These are phyloP conservation scores for Keiferia lycopersicella DNA, from an alignment of 2,888 invertebrate genomes.

Conservation along the genomic window DNA sequence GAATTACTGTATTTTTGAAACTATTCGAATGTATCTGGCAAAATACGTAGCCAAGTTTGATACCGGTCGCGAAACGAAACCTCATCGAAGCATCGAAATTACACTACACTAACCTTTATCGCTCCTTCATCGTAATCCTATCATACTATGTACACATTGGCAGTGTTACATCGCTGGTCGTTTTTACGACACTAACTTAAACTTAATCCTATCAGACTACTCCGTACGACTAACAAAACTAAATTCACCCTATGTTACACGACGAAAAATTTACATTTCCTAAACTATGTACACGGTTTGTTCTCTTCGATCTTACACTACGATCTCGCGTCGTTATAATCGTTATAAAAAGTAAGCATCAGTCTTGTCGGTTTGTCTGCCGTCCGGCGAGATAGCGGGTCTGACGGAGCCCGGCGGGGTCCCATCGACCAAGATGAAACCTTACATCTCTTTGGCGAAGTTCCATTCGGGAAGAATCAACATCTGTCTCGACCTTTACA, in stretches of 20 bases:
- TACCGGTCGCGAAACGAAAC: conserved; percentile 26
- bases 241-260: conserved; percentile 44
- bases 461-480: conserved; percentile 55
- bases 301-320: conserved; percentile 42
- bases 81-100: conserved; percentile 49
- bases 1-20: background rate
- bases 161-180: conserved; percentile 78
- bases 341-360: conserved; percentile 71
- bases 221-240: conserved; percentile 37
- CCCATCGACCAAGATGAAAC: conserved; percentile 33
- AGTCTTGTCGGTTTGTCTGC: conserved; percentile 73
- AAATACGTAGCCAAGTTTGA: background rate
- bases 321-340: conserved; percentile 44
- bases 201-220: conserved; percentile 59
- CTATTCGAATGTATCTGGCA: conserved; percentile 3
- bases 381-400: conserved; percentile 41
- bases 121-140: conserved; percentile 34
- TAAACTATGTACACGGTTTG: conserved; percentile 65
- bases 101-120: conserved; percentile 46
- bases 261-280: conserved; percentile 55
- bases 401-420: conserved; percentile 43
- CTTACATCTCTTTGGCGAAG: conserved; percentile 68
- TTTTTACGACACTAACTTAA: conserved; percentile 44
- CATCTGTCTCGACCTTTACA: conserved; percentile 49
- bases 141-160: conserved; percentile 72